Percentiles rank a stretch among this genome's conserved stretches.
Conservation (phyloP, 2,797 vertebrate genomes). For the Heterohyrax brucei region DNA sequence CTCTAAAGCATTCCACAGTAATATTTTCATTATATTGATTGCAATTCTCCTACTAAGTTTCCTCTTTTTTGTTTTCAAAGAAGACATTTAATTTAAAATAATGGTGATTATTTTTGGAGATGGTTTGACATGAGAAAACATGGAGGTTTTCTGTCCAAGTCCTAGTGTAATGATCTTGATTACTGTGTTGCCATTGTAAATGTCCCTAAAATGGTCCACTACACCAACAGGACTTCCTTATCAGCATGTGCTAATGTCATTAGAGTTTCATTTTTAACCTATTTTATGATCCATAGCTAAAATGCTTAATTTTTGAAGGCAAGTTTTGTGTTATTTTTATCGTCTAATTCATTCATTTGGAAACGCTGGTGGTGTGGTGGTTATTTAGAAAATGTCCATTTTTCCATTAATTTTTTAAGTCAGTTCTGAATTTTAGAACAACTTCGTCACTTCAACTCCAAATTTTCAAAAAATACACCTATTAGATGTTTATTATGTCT, state of each 20-base stretch:
- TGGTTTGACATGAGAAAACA: not conserved
- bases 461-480: not conserved
- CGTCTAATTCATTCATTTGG: not conserved
- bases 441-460: not conserved
- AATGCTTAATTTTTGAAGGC: not conserved
- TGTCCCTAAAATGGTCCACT: too few species aligned
- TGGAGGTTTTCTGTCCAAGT: not conserved
- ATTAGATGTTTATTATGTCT: not conserved
- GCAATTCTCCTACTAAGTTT: not conserved
- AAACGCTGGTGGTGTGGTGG: not conserved
- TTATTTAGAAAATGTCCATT: not conserved
- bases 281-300: not conserved
- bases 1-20: not conserved
- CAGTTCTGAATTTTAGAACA: not conserved
- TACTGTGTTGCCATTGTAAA: not conserved
- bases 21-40: not conserved
- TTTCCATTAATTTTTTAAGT: not conserved
- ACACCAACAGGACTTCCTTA: not conserved
- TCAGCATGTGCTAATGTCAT: not conserved
- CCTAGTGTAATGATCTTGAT: not conserved
- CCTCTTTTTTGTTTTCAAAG: not conserved
- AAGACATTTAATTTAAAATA: not conserved
- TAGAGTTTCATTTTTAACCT: not conserved
- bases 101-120: not conserved
- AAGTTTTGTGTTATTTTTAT: not conserved